Base-by-base conservation (phyloP, 2,797 vertebrate species). In the Todus mexicanus region DNA sequence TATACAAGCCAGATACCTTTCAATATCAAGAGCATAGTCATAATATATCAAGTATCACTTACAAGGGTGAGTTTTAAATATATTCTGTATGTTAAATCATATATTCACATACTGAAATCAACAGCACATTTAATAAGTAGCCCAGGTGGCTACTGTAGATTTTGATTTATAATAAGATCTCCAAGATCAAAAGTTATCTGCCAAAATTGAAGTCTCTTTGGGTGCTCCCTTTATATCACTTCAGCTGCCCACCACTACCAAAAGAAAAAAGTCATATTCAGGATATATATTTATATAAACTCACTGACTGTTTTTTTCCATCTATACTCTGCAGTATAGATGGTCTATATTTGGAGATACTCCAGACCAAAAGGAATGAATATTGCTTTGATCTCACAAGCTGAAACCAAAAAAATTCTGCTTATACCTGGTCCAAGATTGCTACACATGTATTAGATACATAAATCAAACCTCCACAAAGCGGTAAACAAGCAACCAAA, bases 81-180 rank as follows among this genome's bases (percentile, higher is more conserved):
- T 0, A 2, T 69, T 90, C 76, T 85, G 27, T n/a, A 59, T 42
- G 74, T 71, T 85, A 50, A 94, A 79, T 85, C 69, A 65, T 21
- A 85, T 57, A 80, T 25, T 72, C 81, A 85, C 59, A 59, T 45
- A 51, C 43, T 78, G 75, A 94, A 92, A 80, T 15, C 37, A 72
- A 74, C 72, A 87, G 54, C 38, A 73, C 23, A 22, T 59, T 64
- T 87, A 93, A 95, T 84, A 69, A 93, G 59, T 35, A 87, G 90
- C 47, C 84, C 94, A 95, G 86, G 72, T 89, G 90, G 54, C 90
- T 89, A 92, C 95, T 72, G 86, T 12, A 72, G 81, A 77, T 90
- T 93, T 48, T 71, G 42, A 88, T 77, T 87, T 92, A 51, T 77
- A 84, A 64, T 21, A 64, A 48, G 40, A 66, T 21, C 83, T 65